phyloP scores from a whole-genome alignment of 2,888 invertebrate genomes.

The Coremacera marginata region DNA sequence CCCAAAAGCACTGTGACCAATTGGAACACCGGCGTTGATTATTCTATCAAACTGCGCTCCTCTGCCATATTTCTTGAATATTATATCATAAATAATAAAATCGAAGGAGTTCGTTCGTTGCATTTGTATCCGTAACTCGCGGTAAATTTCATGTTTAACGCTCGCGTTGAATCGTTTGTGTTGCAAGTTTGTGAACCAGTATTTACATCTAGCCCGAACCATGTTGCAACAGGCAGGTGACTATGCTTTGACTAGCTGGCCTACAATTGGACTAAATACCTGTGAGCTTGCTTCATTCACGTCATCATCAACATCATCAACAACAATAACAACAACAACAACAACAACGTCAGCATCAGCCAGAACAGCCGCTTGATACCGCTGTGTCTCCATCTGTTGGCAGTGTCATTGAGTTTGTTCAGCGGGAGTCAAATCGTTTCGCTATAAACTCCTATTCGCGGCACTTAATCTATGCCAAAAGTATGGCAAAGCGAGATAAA shows the following conservation, averaged over 20 bases:
- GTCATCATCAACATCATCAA: slow-evolving; percentile 17
- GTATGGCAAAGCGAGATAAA: slow-evolving; percentile 63
- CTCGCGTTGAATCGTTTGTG: slow-evolving; percentile 25
- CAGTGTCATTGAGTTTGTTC: slow-evolving; percentile 36
- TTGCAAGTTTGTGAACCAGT: slow-evolving; percentile 43
- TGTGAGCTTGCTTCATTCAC: slow-evolving; percentile 23
- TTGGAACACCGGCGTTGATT: slow-evolving; percentile 40
- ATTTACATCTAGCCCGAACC: slow-evolving; percentile 24
- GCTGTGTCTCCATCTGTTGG: background rate
- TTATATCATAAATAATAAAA: slow-evolving; percentile 65
- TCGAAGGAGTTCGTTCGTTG: background rate
- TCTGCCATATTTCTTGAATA: slow-evolving; percentile 67
- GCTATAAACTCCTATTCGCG: slow-evolving; percentile 55
- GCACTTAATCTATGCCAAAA: slow-evolving; percentile 68
- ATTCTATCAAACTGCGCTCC: slow-evolving; percentile 20
- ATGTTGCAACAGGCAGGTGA: slow-evolving; percentile 7
- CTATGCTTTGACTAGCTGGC: background rate
- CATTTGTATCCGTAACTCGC: slow-evolving; percentile 44
- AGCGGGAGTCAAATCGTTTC: slow-evolving; percentile 60
- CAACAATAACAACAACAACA: background rate
- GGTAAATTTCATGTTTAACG: slow-evolving; percentile 50
- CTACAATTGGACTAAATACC: slow-evolving; percentile 33
- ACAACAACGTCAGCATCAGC: slow-evolving; percentile 17
- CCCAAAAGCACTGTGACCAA: slow-evolving; percentile 17
- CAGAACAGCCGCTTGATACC: background rate